A percentile compares a stretch with the other conserved stretches of the same genome.
phyloP scores from a whole-genome alignment of 1,140 invertebrate species.

The Ceratina australensis region DNA sequence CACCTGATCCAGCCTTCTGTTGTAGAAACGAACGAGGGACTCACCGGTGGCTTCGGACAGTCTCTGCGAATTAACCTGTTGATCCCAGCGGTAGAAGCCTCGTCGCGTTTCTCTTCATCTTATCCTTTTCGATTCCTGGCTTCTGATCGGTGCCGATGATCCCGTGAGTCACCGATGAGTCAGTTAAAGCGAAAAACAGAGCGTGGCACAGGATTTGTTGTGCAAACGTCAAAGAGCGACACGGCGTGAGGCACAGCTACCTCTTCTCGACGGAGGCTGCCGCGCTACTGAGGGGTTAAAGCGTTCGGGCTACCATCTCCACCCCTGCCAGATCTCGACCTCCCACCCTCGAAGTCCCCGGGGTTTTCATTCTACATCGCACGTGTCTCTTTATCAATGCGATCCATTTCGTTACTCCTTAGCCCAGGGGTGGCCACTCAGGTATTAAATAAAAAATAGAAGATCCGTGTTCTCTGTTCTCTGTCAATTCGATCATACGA shows the following conservation, averaged over 20 bases:
- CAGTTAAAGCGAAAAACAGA: too few species aligned
- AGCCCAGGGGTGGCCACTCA: background rate
- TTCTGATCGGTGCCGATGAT: background rate
- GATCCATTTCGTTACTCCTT: background rate
- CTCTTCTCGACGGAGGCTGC: slow-evolving; percentile 54
- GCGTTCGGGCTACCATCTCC: slow-evolving; percentile 54
- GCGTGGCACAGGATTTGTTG: background rate
- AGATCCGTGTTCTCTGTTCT: background rate
- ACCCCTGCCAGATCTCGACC: slow-evolving; percentile 25
- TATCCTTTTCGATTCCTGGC: background rate
- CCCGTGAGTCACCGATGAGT: background rate
- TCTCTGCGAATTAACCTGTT: slow-evolving; percentile 67
- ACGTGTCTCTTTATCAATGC: slow-evolving; percentile 43
- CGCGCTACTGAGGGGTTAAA: slow-evolving; percentile 70
- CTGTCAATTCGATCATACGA: too few species aligned
- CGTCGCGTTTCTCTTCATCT: background rate
- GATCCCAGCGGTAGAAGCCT: slow-evolving; percentile 47
- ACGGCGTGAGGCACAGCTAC: slow-evolving; percentile 27
- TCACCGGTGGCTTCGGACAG: slow-evolving; percentile 13
- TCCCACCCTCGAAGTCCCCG: background rate
- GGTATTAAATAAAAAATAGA: background rate
- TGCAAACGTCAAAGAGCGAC: background rate
- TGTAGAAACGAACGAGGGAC: background rate
- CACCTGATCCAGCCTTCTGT: background rate
- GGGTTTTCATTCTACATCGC: slow-evolving; percentile 33